Evolutionary conservation across 1,140 invertebrate genomes (phyloP).

Genomic region (Bicyclus anynana): DNA sequence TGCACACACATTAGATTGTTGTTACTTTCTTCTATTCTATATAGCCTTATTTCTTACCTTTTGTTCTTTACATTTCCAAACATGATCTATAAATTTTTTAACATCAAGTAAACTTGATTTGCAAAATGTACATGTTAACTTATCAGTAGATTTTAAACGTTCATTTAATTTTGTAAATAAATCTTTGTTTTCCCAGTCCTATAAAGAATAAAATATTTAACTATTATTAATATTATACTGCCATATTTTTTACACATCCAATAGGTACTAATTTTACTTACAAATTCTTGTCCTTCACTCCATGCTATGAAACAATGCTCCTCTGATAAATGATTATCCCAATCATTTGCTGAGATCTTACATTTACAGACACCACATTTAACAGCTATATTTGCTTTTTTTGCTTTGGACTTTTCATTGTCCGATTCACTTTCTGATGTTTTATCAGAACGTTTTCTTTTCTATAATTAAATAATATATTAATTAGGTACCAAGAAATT

Average conservation of each 20-base stretch:
- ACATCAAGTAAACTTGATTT: not conserved
- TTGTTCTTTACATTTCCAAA: conserved; percentile 9
- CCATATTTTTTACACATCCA: no score
- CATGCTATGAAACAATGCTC: conserved; percentile 43
- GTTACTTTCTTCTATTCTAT: not conserved
- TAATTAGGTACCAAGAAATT: no score
- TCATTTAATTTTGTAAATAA: conserved; percentile 12
- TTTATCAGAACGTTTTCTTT: conserved; percentile 10
- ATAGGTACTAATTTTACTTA: conserved; percentile 23
- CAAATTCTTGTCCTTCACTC: conserved; percentile 34
- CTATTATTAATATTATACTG: not conserved
- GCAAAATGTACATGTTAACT: conserved; percentile 18
- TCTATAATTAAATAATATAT: no score
- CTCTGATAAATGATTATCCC: conserved; percentile 35
- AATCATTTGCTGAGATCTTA: conserved; percentile 27
- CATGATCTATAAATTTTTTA: not conserved
- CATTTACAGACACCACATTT: conserved; percentile 38
- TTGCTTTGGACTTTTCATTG: not conserved
- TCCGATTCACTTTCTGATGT: not conserved
- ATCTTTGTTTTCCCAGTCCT: conserved; percentile 22
- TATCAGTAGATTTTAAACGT: conserved; percentile 13
- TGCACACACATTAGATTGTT: no score
- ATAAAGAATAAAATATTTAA: conserved; percentile 9
- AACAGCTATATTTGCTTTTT: conserved; percentile 6
- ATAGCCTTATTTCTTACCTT: no score